phyloP scores from a whole-genome alignment of 1,140 invertebrate species.

The Conopomorpha cramerella region DNA sequence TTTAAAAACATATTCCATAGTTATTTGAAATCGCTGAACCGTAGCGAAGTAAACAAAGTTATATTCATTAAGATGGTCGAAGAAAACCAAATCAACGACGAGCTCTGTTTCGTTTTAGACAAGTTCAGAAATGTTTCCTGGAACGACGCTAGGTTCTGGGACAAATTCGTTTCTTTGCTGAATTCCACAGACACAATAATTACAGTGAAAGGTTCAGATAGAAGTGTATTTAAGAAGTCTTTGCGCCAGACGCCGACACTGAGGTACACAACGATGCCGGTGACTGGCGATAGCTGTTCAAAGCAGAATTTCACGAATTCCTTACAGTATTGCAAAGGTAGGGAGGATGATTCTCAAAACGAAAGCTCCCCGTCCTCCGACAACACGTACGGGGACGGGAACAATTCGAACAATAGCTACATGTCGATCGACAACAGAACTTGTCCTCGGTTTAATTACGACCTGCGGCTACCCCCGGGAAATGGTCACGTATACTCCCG shows the following conservation, averaged over 20 bases:
- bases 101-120: constrained; percentile 44
- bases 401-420: constrained; percentile 57
- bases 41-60: constrained; percentile 47
- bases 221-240: constrained; percentile 50
- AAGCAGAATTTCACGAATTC: constrained; percentile 52
- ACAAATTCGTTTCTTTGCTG: constrained; percentile 37
- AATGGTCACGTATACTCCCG: constrained; percentile 55
- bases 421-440: constrained; percentile 55
- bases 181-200: constrained; percentile 55
- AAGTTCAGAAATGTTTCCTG: constrained; percentile 52
- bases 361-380: constrained; percentile 52
- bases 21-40: constrained; percentile 49
- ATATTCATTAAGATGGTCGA: constrained; percentile 51
- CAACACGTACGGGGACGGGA: constrained; percentile 50
- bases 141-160: constrained; percentile 48
- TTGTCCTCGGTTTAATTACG: constrained; percentile 57
- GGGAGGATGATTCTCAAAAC: constrained; percentile 41
- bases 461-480: constrained; percentile 48
- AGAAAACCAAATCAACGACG: constrained; percentile 50
- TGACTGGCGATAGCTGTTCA: constrained; percentile 51
- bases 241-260: constrained; percentile 44
- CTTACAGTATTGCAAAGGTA: constrained; percentile 43
- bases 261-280: constrained; percentile 53
- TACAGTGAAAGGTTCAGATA: constrained; percentile 43
- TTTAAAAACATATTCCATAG: constrained; percentile 55